A percentile compares a stretch with the other conserved stretches of the same genome.
Conservation (phyloP, 2,888 invertebrate genomes). For the Oxyteleia sp. region DNA sequence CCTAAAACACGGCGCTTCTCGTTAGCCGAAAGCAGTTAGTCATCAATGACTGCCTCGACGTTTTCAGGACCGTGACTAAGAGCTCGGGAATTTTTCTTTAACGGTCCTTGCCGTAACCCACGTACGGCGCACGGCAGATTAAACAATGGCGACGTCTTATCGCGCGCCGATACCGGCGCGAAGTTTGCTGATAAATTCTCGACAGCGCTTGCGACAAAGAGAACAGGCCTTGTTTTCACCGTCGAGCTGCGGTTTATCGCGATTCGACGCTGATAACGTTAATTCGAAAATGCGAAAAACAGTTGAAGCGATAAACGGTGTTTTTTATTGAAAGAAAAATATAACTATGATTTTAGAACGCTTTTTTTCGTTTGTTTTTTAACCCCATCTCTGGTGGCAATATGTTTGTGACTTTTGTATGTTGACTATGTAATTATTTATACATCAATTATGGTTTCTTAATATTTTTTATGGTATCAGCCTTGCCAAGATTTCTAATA, state of each 20-base stretch:
- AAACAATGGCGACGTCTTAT: constrained; percentile 50
- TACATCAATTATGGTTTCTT: too few species aligned
- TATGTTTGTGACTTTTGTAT: too few species aligned
- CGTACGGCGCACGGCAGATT: constrained; percentile 42
- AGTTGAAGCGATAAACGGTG: constrained; percentile 8
- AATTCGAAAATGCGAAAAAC: constrained; percentile 40
- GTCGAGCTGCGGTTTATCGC: constrained; percentile 16
- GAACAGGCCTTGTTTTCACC: constrained; percentile 20
- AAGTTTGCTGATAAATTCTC: constrained; percentile 33
- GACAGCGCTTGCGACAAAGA: constrained; percentile 31
- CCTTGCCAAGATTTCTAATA: too few species aligned
- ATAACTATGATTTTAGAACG: too few species aligned
- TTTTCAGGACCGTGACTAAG: too few species aligned
- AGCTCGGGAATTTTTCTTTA: too few species aligned
- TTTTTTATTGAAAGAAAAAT: too few species aligned
- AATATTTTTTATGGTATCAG: too few species aligned
- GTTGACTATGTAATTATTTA: too few species aligned
- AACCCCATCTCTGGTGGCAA: too few species aligned
- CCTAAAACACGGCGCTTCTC: constrained; percentile 28
- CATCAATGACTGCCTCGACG: constrained; percentile 48
- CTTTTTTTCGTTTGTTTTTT: too few species aligned
- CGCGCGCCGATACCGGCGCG: constrained; percentile 27
- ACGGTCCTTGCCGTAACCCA: too few species aligned
- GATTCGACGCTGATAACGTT: constrained; percentile 18
- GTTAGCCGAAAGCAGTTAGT: constrained; percentile 44